Evolutionary conservation across 2,888 invertebrate genomes (phyloP).

Genomic region (Philhelius pedissequus): DNA sequence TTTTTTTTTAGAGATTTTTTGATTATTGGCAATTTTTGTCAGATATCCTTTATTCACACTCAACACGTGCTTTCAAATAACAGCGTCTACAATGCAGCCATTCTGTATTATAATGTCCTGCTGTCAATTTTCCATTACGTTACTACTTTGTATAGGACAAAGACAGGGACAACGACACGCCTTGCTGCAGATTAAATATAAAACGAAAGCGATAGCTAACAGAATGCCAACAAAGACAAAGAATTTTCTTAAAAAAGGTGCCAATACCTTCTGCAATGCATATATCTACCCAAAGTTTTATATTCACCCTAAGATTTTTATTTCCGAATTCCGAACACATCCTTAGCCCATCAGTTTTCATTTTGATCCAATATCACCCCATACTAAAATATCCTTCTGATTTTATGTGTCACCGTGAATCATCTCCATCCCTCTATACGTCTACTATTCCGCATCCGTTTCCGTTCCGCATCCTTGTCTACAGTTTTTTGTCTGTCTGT

Average conservation of each 20-base stretch:
- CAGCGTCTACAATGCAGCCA: not conserved
- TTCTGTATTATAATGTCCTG: not conserved
- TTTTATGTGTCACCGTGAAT: slow-evolving; percentile 10
- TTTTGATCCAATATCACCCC: slow-evolving; percentile 44
- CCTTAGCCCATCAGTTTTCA: slow-evolving; percentile 61
- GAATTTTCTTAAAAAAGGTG: slow-evolving; percentile 7
- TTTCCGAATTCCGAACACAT: slow-evolving; percentile 56
- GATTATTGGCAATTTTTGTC: no score
- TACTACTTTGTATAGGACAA: not conserved
- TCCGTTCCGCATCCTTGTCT: slow-evolving; percentile 1
- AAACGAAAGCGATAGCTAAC: not conserved
- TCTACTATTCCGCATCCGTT: not conserved
- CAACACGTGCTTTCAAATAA: not conserved
- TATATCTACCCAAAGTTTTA: slow-evolving; percentile 12
- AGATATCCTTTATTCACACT: not conserved
- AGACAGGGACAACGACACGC: slow-evolving; percentile 20
- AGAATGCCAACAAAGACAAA: slow-evolving; percentile 19
- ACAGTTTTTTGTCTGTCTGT: not conserved
- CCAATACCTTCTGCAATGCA: not conserved
- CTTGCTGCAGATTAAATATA: slow-evolving; percentile 7
- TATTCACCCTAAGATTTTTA: slow-evolving; percentile 4
- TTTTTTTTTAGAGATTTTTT: no score
- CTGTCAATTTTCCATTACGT: not conserved
- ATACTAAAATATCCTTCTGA: not conserved
- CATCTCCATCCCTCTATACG: not conserved